Evolutionary conservation across 2,888 invertebrate genomes (phyloP).

Genomic region (Baccha elongata): DNA sequence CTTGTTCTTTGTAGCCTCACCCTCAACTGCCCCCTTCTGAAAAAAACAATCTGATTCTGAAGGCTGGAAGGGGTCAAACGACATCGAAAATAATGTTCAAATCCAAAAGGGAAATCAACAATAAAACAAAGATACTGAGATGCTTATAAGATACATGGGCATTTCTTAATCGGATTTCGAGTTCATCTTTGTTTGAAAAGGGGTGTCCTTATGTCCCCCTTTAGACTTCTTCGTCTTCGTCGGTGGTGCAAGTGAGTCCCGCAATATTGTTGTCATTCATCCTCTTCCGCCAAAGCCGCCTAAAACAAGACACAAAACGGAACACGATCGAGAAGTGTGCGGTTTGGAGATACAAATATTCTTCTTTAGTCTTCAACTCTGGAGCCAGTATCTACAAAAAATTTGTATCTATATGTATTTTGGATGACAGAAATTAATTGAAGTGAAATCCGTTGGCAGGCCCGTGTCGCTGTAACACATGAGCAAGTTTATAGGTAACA

Average conservation of each 20-base stretch:
- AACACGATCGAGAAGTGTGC: neutral
- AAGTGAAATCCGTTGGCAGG: conserved; percentile 35
- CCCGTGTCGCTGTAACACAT: neutral
- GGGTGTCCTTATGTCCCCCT: conserved; percentile 17
- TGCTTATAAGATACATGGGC: conserved; percentile 37
- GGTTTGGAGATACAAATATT: neutral
- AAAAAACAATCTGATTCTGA: neutral
- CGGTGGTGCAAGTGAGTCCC: neutral
- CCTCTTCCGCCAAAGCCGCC: conserved; percentile 25
- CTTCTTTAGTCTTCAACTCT: neutral
- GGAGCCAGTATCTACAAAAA: conserved; percentile 4
- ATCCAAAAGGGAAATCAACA: conserved; percentile 48
- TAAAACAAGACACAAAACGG: neutral
- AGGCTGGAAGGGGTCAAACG: conserved; percentile 41
- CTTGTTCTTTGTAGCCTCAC: conserved; percentile 71
- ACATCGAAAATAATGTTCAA: conserved; percentile 67
- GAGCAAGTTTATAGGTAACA: conserved; percentile 32
- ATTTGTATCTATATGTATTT: conserved; percentile 44
- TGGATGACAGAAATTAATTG: conserved; percentile 70
- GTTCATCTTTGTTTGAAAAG: conserved; percentile 42
- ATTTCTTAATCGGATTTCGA: conserved; percentile 68
- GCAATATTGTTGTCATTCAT: conserved; percentile 27
- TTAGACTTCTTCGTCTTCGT: neutral
- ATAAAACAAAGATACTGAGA: conserved; percentile 53
- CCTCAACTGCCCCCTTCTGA: neutral